Evolutionary conservation across 2,113 vertebrate species (phyloP), one percentile per base, ranked within the genome.

Genomic region (Tachysurus fulvidraco): DNA sequence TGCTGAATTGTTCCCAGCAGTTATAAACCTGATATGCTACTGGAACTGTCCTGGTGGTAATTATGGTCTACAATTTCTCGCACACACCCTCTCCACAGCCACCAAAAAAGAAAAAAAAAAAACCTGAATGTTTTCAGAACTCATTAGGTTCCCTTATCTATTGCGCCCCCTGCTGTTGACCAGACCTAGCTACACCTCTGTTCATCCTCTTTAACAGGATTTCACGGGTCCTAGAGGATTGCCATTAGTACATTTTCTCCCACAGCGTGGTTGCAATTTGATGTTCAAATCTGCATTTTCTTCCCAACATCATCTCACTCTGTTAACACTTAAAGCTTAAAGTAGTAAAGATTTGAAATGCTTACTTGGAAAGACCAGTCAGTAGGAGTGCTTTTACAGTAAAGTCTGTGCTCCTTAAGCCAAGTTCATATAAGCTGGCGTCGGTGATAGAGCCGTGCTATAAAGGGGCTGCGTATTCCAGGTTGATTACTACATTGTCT

Each of bases 161-260:
- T 89, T 76, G 91, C 92, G 90, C 94, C 94, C 94, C 90, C 94
- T 95, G 93, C 92, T 95, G 95, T 91, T 44, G 10, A 57, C 46
- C 9, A n/a, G 50, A 19, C 9, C 57, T 41, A n/a, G 83, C 21
- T 87, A 57, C 86, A 65, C 16, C n/a, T 57, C 93, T 99, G 89
- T 17, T n/a, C 52, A 41, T 50, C 5, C 12, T 52, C 73, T 76
- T n/a, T n/a, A 36, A 36, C 36, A 36, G 36, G 36, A 36, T 36
- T 36, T 36, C 36, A 36, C 2, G n/a, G 10, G 12, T 12, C n/a
- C 11, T 65, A 65, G 62, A 65, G n/a, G 25, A 65, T 65, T 65
- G 10, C 25, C 62, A 65, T 4, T 11, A 28, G 62, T 28, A 11
- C 62, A 64, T 64, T 64, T n/a, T 10, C 12, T 28, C 11, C 12